A percentile compares a stretch with the other conserved stretches of the same genome.
Evolutionary conservation across 2,888 invertebrate species (phyloP).

Genomic region (Elegia similella): DNA sequence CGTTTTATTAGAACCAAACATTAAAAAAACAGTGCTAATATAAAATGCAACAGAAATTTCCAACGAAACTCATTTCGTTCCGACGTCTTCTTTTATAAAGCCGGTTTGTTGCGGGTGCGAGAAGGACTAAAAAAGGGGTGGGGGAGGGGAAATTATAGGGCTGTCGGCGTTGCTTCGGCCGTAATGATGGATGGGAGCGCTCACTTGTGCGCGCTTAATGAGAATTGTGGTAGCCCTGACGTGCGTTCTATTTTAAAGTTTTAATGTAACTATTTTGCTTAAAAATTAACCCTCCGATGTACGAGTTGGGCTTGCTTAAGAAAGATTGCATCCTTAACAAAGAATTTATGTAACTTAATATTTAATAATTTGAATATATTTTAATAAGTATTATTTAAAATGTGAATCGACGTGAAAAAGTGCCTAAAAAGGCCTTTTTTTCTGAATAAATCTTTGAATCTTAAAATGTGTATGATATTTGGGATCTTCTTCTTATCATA

Average conservation of each 20-base stretch:
- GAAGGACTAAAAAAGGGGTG: constrained; percentile 37
- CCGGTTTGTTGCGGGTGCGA: constrained; percentile 38
- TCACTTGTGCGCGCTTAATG: constrained; percentile 53
- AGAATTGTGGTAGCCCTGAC: constrained; percentile 65
- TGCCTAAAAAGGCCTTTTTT: no score
- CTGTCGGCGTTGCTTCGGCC: constrained; percentile 55
- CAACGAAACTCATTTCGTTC: constrained; percentile 60
- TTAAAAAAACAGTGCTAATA: constrained; percentile 40
- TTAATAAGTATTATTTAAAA: no score
- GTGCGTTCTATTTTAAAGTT: constrained; percentile 24
- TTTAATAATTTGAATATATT: no score
- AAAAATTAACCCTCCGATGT: no score
- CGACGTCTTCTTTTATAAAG: constrained; percentile 66
- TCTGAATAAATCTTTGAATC: no score
- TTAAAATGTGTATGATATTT: no score
- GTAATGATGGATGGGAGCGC: constrained; percentile 71
- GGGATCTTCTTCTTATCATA: no score
- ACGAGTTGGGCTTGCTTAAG: no score
- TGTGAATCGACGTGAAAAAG: no score
- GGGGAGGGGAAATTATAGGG: constrained; percentile 71
- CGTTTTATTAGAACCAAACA: constrained; percentile 16
- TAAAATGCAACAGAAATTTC: constrained; percentile 47
- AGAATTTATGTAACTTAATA: no score
- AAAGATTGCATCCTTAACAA: no score
- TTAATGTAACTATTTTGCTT: constrained; percentile 22